A percentile compares a stretch with the other conserved stretches of the same genome.
phyloP scores from a whole-genome alignment of 2,888 invertebrate genomes.

The Leptura quadrifasciata region DNA sequence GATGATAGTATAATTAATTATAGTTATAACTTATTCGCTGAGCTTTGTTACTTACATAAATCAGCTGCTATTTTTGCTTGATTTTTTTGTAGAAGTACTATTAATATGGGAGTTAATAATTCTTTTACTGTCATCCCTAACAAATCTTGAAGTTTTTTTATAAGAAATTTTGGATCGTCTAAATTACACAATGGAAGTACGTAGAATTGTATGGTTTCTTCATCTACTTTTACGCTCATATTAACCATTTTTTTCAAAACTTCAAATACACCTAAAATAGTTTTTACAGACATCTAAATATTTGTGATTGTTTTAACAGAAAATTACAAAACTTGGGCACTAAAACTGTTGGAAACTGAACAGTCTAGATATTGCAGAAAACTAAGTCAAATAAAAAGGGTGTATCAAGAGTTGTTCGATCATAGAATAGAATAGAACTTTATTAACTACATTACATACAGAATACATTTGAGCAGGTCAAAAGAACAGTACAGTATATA shows the following conservation, averaged over 20 bases:
- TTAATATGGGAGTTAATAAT: slow-evolving; percentile 75
- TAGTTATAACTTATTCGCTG: too few species aligned
- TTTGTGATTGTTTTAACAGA: too few species aligned
- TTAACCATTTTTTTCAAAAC: slow-evolving; percentile 76
- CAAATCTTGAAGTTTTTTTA: slow-evolving; percentile 75
- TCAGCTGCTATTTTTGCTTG: slow-evolving; percentile 71
- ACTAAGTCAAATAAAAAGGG: too few species aligned
- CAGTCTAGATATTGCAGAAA: too few species aligned
- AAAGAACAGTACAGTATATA: too few species aligned
- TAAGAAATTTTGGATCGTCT: slow-evolving; percentile 73
- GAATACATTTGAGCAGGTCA: too few species aligned
- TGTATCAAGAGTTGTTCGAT: too few species aligned
- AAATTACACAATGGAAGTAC: slow-evolving; percentile 77
- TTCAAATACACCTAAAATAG: slow-evolving; percentile 75
- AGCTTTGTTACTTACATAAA: slow-evolving; percentile 72
- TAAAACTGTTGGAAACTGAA: too few species aligned
- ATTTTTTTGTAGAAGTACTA: slow-evolving; percentile 69
- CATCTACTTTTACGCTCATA: slow-evolving; percentile 76
- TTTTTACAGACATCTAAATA: neutral
- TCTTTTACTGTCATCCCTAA: slow-evolving; percentile 71
- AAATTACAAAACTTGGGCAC: too few species aligned
- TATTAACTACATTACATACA: too few species aligned
- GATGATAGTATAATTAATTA: neutral
- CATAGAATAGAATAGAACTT: too few species aligned
- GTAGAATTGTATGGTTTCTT: slow-evolving; percentile 77